These are phyloP conservation scores for Drosophila merina DNA, from an alignment of 2,888 invertebrate genomes.

Conservation along the genomic window DNA sequence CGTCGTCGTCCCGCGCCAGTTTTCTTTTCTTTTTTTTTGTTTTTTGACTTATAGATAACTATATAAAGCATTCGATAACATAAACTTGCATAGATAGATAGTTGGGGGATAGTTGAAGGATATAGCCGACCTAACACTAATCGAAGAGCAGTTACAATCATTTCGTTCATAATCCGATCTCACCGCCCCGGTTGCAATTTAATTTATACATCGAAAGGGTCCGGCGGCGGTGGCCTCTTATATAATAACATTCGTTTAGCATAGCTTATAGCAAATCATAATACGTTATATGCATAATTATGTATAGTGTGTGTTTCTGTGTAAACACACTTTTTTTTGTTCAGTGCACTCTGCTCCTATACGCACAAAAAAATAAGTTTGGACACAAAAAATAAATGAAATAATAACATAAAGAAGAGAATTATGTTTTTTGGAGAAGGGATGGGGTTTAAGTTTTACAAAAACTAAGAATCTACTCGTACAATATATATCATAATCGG, in stretches of 20 bases:
- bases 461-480: constrained; percentile 59
- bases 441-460: constrained; percentile 46
- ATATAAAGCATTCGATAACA: constrained; percentile 70
- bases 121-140: constrained; percentile 34
- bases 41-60: constrained; percentile 50
- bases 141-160: constrained; percentile 65
- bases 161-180: constrained; percentile 15
- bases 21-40: not conserved
- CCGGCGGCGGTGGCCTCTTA: constrained; percentile 45
- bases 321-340: constrained; percentile 20
- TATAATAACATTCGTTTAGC: constrained; percentile 52
- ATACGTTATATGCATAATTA: constrained; percentile 65
- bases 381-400: constrained; percentile 57
- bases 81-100: constrained; percentile 35
- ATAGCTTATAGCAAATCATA: constrained; percentile 77
- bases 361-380: constrained; percentile 59
- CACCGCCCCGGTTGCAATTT: constrained; percentile 51
- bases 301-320: constrained; percentile 6
- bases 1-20: constrained; percentile 22
- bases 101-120: constrained; percentile 45
- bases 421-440: constrained; percentile 18
- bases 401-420: constrained; percentile 41
- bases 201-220: constrained; percentile 69
- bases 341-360: constrained; percentile 33
- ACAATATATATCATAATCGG: constrained; percentile 64